Evolutionary conservation across 2,113 vertebrate species (phyloP).

Genomic region (Albula glossodonta): DNA sequence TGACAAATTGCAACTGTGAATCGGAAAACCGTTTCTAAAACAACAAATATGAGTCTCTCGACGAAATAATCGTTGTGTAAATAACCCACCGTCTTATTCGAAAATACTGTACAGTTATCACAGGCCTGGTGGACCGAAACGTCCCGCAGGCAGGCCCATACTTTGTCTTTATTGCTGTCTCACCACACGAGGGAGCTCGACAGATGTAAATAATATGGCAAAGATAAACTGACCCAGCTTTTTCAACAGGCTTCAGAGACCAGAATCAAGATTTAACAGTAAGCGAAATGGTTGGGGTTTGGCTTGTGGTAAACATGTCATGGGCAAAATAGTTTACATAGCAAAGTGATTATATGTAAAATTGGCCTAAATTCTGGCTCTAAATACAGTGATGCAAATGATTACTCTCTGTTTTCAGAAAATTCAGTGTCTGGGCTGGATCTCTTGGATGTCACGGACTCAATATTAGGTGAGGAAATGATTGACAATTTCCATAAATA

Average conservation of each 20-base stretch:
- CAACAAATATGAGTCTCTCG: neutral
- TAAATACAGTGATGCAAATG: neutral
- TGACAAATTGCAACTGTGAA: neutral
- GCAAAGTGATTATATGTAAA: neutral
- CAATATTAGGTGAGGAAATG: constrained; percentile 37
- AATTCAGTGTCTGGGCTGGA: constrained; percentile 34
- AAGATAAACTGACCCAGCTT: neutral
- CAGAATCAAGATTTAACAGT: neutral
- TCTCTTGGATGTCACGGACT: constrained; percentile 44
- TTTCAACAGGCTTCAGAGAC: neutral
- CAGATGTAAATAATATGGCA: neutral
- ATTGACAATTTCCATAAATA: neutral
- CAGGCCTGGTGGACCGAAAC: neutral
- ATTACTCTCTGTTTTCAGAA: constrained; percentile 37
- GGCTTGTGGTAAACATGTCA: neutral
- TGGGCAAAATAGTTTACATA: neutral
- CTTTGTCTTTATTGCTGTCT: neutral
- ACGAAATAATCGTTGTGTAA: neutral
- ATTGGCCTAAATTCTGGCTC: neutral
- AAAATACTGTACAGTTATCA: neutral
- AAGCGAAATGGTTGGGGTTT: neutral
- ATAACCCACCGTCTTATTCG: neutral
- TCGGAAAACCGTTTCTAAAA: neutral
- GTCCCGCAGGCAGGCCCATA: neutral
- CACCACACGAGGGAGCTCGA: constrained; percentile 26